A percentile compares a stretch with the other conserved stretches of the same genome.
phyloP scores from a whole-genome alignment of 2,113 vertebrate genomes.

The Corydoras maculifer region DNA sequence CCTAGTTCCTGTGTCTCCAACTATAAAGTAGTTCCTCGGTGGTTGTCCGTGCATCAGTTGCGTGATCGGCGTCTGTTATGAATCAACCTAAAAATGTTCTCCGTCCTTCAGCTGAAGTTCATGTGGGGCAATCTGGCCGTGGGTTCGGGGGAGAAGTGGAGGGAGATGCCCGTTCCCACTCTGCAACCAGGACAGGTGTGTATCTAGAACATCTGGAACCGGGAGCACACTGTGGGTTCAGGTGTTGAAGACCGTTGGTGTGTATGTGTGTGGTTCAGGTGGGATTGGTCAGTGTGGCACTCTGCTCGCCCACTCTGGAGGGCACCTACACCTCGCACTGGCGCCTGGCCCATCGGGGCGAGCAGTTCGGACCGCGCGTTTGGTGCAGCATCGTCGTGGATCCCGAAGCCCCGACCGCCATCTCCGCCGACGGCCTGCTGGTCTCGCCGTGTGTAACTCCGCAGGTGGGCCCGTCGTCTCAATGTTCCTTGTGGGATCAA shows the following conservation, averaged over 20 bases:
- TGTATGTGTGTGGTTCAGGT: slow-evolving; percentile 62
- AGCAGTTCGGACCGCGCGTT: slow-evolving; percentile 93
- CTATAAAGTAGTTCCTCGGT: no score
- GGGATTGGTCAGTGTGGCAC: slow-evolving; percentile 88
- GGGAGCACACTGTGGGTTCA: background rate
- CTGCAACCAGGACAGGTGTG: slow-evolving; percentile 75
- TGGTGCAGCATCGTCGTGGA: slow-evolving; percentile 97
- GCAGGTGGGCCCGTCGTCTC: slow-evolving; percentile 59
- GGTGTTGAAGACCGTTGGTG: background rate
- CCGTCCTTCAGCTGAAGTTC: slow-evolving; percentile 77
- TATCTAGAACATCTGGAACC: background rate
- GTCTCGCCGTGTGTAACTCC: slow-evolving; percentile 63
- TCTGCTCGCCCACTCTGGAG: slow-evolving; percentile 79
- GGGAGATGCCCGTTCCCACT: slow-evolving; percentile 83
- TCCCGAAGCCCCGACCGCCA: slow-evolving; percentile 63
- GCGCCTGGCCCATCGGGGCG: slow-evolving; percentile 86
- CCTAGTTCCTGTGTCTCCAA: no score
- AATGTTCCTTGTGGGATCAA: background rate
- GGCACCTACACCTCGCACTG: slow-evolving; percentile 96
- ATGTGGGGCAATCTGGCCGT: slow-evolving; percentile 96
- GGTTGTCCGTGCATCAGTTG: no score
- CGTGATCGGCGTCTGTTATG: no score
- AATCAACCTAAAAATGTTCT: background rate
- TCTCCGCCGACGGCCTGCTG: slow-evolving; percentile 55
- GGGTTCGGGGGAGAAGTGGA: slow-evolving; percentile 76